A percentile compares a stretch with the other conserved stretches of the same genome.
Evolutionary conservation across 2,797 vertebrate species (phyloP).

Genomic region (Sebastolobus alascanus): DNA sequence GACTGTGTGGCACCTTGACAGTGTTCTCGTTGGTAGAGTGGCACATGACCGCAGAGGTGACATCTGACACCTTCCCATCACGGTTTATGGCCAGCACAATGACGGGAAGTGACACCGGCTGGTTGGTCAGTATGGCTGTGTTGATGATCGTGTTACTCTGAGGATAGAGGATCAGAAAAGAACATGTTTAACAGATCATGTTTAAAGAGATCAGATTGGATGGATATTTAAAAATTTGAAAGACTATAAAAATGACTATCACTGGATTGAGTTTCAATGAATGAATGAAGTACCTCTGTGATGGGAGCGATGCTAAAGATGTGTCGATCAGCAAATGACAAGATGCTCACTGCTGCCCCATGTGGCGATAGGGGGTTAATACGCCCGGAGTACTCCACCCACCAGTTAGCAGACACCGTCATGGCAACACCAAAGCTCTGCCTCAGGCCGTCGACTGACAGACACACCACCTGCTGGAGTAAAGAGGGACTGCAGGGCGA

Average conservation of each 20-base stretch:
- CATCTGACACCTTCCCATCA: slow-evolving; percentile 77
- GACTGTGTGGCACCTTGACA: slow-evolving; percentile 71
- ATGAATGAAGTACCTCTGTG: slow-evolving; percentile 72
- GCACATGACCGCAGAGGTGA: slow-evolving; percentile 82
- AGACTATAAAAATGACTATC: not conserved
- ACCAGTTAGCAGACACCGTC: slow-evolving; percentile 79
- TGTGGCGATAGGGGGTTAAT: slow-evolving; percentile 43
- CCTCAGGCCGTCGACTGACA: slow-evolving; percentile 71
- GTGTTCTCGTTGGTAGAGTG: slow-evolving; percentile 78
- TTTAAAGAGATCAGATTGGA: not conserved
- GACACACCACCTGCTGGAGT: slow-evolving; percentile 76
- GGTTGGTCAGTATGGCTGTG: slow-evolving; percentile 82
- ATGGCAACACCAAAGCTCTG: slow-evolving; percentile 79
- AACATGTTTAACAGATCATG: not conserved
- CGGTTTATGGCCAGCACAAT: slow-evolving; percentile 73
- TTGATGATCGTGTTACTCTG: slow-evolving; percentile 84
- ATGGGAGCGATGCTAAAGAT: slow-evolving; percentile 81
- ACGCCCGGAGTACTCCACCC: slow-evolving; percentile 78
- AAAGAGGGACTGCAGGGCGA: slow-evolving; percentile 61
- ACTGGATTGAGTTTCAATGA: not conserved
- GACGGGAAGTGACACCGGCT: slow-evolving; percentile 77
- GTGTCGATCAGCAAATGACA: slow-evolving; percentile 80
- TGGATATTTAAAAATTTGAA: not conserved
- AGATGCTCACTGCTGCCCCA: slow-evolving; percentile 62
- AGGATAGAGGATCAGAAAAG: slow-evolving; percentile 6